A percentile compares a stretch with the other conserved stretches of the same genome.
Evolutionary conservation across 2,888 invertebrate species (phyloP).

Genomic region (Serripes groenlandicus): DNA sequence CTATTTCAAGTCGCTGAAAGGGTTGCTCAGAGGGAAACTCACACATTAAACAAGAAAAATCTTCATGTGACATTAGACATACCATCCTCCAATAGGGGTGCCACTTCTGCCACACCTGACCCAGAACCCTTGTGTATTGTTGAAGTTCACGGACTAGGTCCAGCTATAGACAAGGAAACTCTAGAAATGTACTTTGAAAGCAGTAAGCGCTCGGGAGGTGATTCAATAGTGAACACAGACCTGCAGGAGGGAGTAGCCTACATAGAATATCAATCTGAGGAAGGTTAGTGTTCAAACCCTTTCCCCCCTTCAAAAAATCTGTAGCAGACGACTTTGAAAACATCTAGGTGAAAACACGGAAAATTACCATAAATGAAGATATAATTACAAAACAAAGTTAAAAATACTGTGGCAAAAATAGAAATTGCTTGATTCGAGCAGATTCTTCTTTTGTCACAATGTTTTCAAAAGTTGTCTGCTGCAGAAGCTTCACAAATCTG

Average conservation of each 20-base stretch:
- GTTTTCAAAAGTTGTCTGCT: no score
- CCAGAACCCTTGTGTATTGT: neutral
- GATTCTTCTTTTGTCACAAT: no score
- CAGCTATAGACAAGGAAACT: constrained; percentile 13
- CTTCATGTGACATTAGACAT: neutral
- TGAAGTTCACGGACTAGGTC: neutral
- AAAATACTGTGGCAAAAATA: no score
- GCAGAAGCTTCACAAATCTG: no score
- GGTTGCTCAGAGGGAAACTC: neutral
- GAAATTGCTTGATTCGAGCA: no score
- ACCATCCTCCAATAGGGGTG: neutral
- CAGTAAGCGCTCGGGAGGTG: constrained; percentile 49
- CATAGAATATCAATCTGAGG: neutral
- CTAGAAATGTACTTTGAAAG: constrained; percentile 62
- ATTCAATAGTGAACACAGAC: constrained; percentile 34
- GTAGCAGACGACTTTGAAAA: no score
- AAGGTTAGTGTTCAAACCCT: no score
- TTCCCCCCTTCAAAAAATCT: no score
- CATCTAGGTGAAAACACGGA: no score
- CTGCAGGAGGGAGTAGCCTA: constrained; percentile 6
- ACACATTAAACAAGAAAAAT: neutral
- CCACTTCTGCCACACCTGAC: neutral
- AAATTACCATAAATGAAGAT: no score
- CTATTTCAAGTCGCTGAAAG: constrained; percentile 1
- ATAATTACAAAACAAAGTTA: no score